A percentile compares a stretch with the other conserved stretches of the same genome.
Conservation (phyloP, 2,888 invertebrate genomes). For the Plebejus argus region DNA sequence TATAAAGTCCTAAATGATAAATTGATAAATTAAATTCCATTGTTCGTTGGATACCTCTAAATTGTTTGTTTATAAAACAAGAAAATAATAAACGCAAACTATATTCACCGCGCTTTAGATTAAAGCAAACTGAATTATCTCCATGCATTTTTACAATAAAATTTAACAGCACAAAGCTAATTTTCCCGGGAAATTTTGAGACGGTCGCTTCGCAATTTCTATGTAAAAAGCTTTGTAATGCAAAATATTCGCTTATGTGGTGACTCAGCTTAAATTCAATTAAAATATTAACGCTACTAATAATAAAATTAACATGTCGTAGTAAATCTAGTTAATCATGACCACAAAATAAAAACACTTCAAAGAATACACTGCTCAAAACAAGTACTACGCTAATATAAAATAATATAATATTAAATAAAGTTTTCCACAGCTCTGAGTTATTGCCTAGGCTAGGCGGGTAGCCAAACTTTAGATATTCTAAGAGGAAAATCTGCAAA, state of each 20-base stretch:
- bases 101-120: neutral
- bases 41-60: neutral
- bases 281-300: no score
- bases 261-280: neutral
- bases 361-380: neutral
- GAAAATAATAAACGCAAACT: neutral
- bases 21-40: no score
- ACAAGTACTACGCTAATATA: neutral
- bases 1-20: no score
- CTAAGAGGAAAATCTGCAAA: constrained; percentile 20
- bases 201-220: constrained; percentile 8
- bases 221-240: neutral
- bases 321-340: neutral
- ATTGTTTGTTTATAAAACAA: neutral
- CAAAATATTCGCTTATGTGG: neutral
- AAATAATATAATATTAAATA: neutral
- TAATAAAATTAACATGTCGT: neutral
- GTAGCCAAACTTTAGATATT: constrained; percentile 27
- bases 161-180: constrained; percentile 2
- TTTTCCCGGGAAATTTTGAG: neutral
- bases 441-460: constrained; percentile 10
- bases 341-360: neutral
- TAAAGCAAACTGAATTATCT: constrained; percentile 9
- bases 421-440: constrained; percentile 15
- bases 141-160: constrained; percentile 19